Conservation (phyloP, 2,113 vertebrate species). For the Sceloporus undulatus region DNA sequence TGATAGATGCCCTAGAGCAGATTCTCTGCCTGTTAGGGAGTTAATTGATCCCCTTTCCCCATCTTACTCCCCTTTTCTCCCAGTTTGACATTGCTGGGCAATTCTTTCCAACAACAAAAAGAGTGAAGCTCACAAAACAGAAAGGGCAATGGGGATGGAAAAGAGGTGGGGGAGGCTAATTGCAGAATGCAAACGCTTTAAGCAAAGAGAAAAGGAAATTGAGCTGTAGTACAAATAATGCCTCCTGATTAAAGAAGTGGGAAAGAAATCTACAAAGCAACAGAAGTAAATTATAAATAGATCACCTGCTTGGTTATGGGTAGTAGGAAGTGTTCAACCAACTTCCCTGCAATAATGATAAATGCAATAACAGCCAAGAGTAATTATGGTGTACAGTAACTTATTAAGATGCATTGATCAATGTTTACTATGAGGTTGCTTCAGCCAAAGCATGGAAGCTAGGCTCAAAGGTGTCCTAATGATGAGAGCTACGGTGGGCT, state of each 20-base stretch:
- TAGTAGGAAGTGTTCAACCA: neutral
- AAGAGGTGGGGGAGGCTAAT: too few relatives aligned
- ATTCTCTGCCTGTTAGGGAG: neutral
- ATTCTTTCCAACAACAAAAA: neutral
- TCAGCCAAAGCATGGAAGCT: neutral
- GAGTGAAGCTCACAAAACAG: neutral
- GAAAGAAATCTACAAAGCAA: neutral
- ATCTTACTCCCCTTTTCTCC: neutral
- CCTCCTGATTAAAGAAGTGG: neutral
- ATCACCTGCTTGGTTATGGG: neutral
- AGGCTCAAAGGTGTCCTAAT: neutral
- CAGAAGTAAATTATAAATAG: neutral
- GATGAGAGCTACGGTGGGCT: neutral
- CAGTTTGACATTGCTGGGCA: conserved; percentile 4
- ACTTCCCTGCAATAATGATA: neutral
- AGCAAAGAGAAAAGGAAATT: conserved; percentile 13
- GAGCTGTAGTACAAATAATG: neutral
- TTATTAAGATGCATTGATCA: neutral
- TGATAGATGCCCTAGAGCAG: neutral
- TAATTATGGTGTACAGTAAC: neutral
- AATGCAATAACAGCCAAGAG: neutral
- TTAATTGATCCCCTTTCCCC: neutral
- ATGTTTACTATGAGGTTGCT: neutral
- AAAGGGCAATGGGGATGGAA: neutral
- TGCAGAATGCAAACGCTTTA: neutral